These are phyloP conservation scores for Conchocele bisecta DNA, from an alignment of 2,888 invertebrate species.

Conservation along the genomic window DNA sequence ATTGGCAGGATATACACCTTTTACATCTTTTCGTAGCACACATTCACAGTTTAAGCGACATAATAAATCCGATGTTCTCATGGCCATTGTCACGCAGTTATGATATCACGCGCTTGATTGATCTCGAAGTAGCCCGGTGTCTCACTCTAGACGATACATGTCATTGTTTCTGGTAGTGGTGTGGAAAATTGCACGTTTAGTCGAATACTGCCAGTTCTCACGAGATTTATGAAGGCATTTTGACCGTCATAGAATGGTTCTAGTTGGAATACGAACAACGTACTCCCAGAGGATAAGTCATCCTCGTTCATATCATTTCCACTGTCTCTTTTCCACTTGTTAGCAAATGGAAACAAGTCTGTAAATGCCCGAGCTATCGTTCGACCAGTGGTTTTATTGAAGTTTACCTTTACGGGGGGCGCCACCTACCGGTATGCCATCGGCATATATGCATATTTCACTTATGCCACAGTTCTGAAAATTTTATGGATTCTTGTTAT, in stretches of 20 bases:
- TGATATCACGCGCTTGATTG: too few species aligned
- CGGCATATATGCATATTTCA: neutral
- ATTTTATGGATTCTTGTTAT: conserved; percentile 1
- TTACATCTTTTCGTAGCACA: too few species aligned
- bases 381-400: neutral
- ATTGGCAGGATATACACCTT: too few species aligned
- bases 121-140: too few species aligned
- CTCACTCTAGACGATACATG: too few species aligned
- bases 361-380: neutral
- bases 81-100: too few species aligned
- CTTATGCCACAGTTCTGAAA: conserved; percentile 1
- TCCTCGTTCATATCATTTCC: neutral
- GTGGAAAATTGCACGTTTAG: too few species aligned
- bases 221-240: neutral
- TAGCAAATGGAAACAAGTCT: neutral
- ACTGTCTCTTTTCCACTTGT: neutral
- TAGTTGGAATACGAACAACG: neutral
- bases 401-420: neutral
- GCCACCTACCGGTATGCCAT: conserved; percentile 5
- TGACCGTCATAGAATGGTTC: conserved; percentile 4
- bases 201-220: neutral
- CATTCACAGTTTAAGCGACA: too few species aligned
- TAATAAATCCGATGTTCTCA: too few species aligned
- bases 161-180: too few species aligned
- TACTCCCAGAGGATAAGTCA: neutral